Evolutionary conservation across 2,888 invertebrate genomes (phyloP).

Genomic region (Drosophila formosana): DNA sequence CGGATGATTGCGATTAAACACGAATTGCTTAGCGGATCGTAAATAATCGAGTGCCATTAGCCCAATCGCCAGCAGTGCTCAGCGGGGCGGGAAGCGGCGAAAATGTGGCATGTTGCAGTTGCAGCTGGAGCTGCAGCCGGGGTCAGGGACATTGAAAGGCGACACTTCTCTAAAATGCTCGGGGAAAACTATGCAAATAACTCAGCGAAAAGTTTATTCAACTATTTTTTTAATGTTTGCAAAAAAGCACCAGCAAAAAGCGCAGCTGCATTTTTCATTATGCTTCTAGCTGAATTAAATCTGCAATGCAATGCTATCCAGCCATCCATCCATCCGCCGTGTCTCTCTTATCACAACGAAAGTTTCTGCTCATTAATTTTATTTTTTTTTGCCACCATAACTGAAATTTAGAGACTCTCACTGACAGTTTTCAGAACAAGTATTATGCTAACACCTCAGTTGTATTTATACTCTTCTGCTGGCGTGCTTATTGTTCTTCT

Average conservation of each 20-base stretch:
- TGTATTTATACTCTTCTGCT: background rate
- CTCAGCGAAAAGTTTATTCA: slow-evolving; percentile 64
- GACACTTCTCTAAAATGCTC: slow-evolving; percentile 37
- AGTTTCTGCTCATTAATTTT: slow-evolving; percentile 62
- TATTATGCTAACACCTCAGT: slow-evolving; percentile 32
- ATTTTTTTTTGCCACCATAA: slow-evolving; percentile 39
- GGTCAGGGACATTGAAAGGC: slow-evolving; percentile 4
- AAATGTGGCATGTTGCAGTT: background rate
- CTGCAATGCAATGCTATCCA: slow-evolving; percentile 20
- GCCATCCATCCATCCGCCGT: background rate
- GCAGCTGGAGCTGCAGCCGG: background rate
- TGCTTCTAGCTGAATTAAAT: slow-evolving; percentile 63
- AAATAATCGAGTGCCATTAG: slow-evolving; percentile 70
- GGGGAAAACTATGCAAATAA: slow-evolving; percentile 68
- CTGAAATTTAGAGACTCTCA: slow-evolving; percentile 23
- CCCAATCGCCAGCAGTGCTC: slow-evolving; percentile 42
- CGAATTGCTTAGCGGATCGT: slow-evolving; percentile 71
- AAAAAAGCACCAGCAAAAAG: slow-evolving; percentile 53
- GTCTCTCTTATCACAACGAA: slow-evolving; percentile 37
- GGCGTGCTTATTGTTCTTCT: slow-evolving; percentile 2
- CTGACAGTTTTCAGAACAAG: slow-evolving; percentile 19
- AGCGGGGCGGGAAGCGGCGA: background rate
- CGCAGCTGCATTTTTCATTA: slow-evolving; percentile 72
- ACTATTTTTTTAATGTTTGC: slow-evolving; percentile 66
- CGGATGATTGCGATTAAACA: slow-evolving; percentile 68